Conservation (phyloP, 2,888 invertebrate species). For the Phaedon cochleariae region DNA sequence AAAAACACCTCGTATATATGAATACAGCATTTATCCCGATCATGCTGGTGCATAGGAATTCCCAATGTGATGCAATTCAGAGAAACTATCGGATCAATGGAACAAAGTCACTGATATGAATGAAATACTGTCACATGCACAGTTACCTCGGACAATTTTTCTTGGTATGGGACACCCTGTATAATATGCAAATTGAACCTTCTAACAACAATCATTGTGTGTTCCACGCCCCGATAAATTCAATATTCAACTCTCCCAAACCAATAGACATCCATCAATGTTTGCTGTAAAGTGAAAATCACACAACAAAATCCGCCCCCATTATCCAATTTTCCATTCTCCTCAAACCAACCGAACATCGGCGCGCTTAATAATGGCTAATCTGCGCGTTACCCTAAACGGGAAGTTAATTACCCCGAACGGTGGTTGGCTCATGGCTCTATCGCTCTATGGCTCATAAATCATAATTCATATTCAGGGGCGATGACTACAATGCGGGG, state of each 20-base stretch:
- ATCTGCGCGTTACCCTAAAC: slow-evolving; percentile 50
- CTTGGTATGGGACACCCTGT: no score
- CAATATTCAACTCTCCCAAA: neutral
- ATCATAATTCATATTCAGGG: slow-evolving; percentile 60
- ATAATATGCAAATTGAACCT: no score
- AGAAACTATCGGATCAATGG: no score
- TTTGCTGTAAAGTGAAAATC: neutral
- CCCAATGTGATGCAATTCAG: no score
- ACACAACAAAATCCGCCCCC: slow-evolving; percentile 18
- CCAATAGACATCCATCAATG: neutral
- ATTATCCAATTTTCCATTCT: slow-evolving; percentile 18
- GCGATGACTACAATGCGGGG: slow-evolving; percentile 51
- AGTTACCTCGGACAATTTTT: no score
- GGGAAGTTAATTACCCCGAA: slow-evolving; percentile 61
- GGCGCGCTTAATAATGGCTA: slow-evolving; percentile 45
- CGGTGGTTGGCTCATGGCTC: slow-evolving; percentile 59
- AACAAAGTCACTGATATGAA: no score
- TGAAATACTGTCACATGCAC: no score
- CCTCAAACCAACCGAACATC: slow-evolving; percentile 26
- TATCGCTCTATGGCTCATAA: slow-evolving; percentile 54
- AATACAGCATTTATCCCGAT: no score
- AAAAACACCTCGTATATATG: no score
- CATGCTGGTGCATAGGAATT: no score
- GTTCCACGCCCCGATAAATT: neutral
- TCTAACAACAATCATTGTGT: no score